phyloP scores from a whole-genome alignment of 2,113 vertebrate species.

The Myrmecophaga tridactyla region DNA sequence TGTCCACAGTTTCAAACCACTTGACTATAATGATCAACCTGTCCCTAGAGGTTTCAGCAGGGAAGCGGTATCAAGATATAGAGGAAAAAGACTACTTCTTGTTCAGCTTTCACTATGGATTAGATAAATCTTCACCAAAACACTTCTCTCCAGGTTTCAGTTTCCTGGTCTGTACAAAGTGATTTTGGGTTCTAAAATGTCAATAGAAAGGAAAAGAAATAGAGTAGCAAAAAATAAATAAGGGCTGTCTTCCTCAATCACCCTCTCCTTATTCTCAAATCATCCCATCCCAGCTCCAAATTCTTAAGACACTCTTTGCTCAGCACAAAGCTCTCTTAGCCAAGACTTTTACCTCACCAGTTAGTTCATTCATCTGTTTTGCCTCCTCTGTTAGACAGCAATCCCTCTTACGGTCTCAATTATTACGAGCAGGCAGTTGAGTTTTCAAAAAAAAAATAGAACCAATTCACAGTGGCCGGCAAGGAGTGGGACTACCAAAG shows the following conservation, averaged over 20 bases:
- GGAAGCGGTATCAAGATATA: not conserved
- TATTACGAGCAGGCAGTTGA: not conserved
- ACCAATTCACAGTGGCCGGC: not conserved
- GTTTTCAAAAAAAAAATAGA: not conserved
- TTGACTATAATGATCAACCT: not conserved
- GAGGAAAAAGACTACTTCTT: not conserved
- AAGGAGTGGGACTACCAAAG: not conserved
- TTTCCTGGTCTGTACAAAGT: not conserved
- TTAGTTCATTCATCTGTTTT: not conserved
- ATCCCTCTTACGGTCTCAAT: not conserved
- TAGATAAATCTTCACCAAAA: not conserved
- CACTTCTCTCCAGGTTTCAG: not conserved
- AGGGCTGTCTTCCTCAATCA: not conserved
- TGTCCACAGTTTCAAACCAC: not conserved
- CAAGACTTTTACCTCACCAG: not conserved
- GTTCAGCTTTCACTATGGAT: not conserved
- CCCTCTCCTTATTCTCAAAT: not conserved
- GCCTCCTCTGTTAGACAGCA: not conserved
- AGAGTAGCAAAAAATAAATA: not conserved
- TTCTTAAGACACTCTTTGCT: not conserved
- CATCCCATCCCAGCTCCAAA: not conserved
- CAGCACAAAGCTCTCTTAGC: not conserved
- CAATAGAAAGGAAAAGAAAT: not conserved
- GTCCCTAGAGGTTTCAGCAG: not conserved
- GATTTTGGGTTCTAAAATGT: not conserved